phyloP scores from a whole-genome alignment of 1,140 invertebrate species.

The Drosophila auraria region DNA sequence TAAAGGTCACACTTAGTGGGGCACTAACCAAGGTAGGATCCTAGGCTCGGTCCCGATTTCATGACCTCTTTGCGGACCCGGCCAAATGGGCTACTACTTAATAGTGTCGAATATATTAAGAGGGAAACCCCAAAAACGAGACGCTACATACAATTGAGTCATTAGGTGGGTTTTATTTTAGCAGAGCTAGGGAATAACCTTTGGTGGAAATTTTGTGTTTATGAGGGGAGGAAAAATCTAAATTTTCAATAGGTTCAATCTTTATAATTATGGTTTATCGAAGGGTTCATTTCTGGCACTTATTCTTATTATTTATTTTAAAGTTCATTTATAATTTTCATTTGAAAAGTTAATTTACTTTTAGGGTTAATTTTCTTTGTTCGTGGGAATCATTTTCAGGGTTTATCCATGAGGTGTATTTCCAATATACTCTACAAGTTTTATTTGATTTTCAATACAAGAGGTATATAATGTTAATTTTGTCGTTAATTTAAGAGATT shows the following conservation, averaged over 20 bases:
- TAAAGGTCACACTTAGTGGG: slow-evolving; percentile 49
- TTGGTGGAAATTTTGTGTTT: background rate
- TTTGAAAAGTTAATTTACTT: background rate
- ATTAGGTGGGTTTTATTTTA: background rate
- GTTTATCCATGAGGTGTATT: no score
- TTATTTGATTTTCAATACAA: no score
- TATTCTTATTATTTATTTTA: background rate
- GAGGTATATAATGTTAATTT: background rate
- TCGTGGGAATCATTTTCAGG: no score
- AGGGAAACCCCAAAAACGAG: slow-evolving; percentile 3
- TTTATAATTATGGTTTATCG: background rate
- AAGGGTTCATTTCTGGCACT: background rate
- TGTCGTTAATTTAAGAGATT: background rate
- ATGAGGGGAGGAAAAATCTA: no score
- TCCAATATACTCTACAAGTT: no score
- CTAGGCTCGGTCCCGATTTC: slow-evolving; percentile 16
- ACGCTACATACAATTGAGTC: background rate
- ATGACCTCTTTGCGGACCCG: slow-evolving; percentile 28
- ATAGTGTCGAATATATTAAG: background rate
- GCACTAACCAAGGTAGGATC: background rate
- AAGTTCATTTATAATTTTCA: background rate
- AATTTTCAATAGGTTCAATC: background rate
- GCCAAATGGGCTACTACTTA: slow-evolving; percentile 15
- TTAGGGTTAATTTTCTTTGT: no score
- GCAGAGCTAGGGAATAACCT: background rate